Base-by-base conservation (phyloP, 2,888 invertebrate species). In the Acholoe squamosa region DNA sequence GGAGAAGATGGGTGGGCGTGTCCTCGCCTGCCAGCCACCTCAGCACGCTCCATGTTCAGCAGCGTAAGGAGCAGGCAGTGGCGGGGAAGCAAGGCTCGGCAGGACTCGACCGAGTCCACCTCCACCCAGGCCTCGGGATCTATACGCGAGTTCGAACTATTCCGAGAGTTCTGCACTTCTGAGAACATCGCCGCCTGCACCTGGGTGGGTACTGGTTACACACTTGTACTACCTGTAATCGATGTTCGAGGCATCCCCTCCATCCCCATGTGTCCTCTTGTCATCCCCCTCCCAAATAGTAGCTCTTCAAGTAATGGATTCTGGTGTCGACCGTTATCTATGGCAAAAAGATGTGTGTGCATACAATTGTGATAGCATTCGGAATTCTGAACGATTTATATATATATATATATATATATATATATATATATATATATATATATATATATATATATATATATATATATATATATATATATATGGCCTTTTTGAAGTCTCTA, bases 101-200 rank as follows among this genome's bases (percentile, higher is more conserved):
- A 93, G 91, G 92, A 93, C 77, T 93, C 92, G 16, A 91, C 92
- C 51, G 92, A 93, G 89, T 92, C 92, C 84, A 93, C 80, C 61
- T 56, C 91, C 61, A 92, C 92, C 0, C 93, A 93, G 86, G 92
- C 93, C 22, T 92, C 92, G 33, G 90, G 92, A 33, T 93, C 93
- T 31, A 93, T 93, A 51, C 91, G 92, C 89, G 93, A 93, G 86
- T 93, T 93, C 90, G 93, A 93, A 89, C 93, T 93, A 33, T 93
- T 93, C 89, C 91, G 91, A 12, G 92, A 93, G 86, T 93, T 93
- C 90, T 93, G 93, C 91, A 90, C 86, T 31, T 86, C 86, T 14
- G 86, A 86, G 54, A 86, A 86, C 86, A 86, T 91, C 43, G 89
- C 77, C 28, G 88, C 52, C 76, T 71, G 31, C 51, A 76, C 67